phyloP scores from a whole-genome alignment of 2,888 invertebrate species.

The Venusia cambrica region DNA sequence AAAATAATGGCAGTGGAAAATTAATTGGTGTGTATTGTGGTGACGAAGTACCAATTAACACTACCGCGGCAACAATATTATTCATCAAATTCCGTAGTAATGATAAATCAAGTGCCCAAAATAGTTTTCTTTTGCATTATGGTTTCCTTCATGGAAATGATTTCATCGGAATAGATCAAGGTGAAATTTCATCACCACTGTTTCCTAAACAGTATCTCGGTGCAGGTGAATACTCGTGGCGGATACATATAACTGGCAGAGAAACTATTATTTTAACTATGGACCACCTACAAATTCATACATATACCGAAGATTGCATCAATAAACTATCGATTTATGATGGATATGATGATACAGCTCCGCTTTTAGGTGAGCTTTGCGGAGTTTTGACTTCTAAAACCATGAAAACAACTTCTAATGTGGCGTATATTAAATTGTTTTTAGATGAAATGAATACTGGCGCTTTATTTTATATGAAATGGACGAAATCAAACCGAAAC shows the following conservation, averaged over 20 bases:
- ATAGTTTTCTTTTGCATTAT: slow-evolving; percentile 87
- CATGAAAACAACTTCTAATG: slow-evolving; percentile 81
- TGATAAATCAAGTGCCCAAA: slow-evolving; percentile 79
- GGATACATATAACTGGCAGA: slow-evolving; percentile 78
- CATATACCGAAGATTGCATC: slow-evolving; percentile 44
- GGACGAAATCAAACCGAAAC: slow-evolving; percentile 40
- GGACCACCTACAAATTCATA: slow-evolving; percentile 52
- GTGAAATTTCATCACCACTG: slow-evolving; percentile 88
- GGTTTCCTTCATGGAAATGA: slow-evolving; percentile 85
- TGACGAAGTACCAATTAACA: slow-evolving; percentile 78
- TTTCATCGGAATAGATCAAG: slow-evolving; percentile 81
- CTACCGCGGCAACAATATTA: slow-evolving; percentile 79
- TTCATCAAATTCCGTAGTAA: slow-evolving; percentile 90
- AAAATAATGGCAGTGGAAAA: slow-evolving; percentile 82
- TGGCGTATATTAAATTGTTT: slow-evolving; percentile 80
- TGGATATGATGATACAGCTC: slow-evolving; percentile 85
- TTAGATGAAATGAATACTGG: slow-evolving; percentile 67
- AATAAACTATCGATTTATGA: slow-evolving; percentile 82
- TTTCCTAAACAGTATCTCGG: slow-evolving; percentile 82
- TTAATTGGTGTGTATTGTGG: slow-evolving; percentile 89
- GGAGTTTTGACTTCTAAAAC: slow-evolving; percentile 55
- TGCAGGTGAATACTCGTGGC: slow-evolving; percentile 83
- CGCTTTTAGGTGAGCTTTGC: slow-evolving; percentile 78
- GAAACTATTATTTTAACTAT: slow-evolving; percentile 45
- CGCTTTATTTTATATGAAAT: slow-evolving; percentile 53